Percentiles rank a stretch among this genome's conserved stretches.
phyloP scores from a whole-genome alignment of 2,797 vertebrate genomes.

The Peromyscus attwateri region DNA sequence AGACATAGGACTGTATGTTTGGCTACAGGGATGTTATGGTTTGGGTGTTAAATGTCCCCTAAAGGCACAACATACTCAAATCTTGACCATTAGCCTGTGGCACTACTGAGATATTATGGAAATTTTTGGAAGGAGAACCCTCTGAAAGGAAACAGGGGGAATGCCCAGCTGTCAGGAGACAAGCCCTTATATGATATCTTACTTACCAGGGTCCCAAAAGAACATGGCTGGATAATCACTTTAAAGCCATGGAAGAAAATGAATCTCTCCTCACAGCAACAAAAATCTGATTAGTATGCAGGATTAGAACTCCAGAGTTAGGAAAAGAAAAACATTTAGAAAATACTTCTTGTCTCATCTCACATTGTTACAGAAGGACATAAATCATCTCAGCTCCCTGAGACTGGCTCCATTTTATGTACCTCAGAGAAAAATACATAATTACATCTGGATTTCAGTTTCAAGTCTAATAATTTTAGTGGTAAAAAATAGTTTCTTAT shows the following conservation, averaged over 20 bases:
- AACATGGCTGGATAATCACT: too few relatives aligned
- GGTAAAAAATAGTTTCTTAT: constrained; percentile 43
- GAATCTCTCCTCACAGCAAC: not conserved
- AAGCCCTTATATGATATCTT: not conserved
- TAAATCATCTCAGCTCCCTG: not conserved
- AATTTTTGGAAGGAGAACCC: not conserved
- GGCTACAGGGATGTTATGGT: not conserved
- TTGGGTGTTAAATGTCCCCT: not conserved
- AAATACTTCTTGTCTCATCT: not conserved
- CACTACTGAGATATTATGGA: not conserved
- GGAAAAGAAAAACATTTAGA: not conserved
- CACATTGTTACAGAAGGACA: not conserved
- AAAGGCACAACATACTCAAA: not conserved
- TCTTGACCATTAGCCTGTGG: not conserved
- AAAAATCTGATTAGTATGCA: not conserved
- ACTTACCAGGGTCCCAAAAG: not conserved
- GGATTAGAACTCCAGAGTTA: not conserved
- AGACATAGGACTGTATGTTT: constrained; percentile 25
- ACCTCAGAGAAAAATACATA: constrained; percentile 14
- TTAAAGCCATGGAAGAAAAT: not conserved
- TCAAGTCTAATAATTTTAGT: not conserved
- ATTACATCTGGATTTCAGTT: constrained; percentile 13
- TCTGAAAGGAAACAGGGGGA: not conserved
- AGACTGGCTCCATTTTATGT: not conserved
- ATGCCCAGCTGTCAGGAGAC: not conserved